phyloP scores from a whole-genome alignment of 2,888 invertebrate species.

The Colletes collaris region DNA sequence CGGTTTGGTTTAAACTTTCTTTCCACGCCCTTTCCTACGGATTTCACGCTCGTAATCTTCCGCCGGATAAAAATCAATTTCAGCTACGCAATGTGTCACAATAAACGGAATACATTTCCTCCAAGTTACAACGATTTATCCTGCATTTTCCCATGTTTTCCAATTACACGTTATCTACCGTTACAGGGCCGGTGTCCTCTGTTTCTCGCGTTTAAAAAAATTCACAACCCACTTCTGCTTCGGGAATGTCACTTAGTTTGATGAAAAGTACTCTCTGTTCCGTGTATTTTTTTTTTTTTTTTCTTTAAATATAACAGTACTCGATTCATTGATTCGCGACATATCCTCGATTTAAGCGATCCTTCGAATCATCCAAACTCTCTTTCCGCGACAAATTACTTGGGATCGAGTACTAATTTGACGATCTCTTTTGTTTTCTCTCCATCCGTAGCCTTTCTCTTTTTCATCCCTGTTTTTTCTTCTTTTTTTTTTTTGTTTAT shows the following conservation, averaged over 20 bases:
- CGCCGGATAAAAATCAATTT: neutral
- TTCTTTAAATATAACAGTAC: neutral
- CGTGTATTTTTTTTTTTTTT: neutral
- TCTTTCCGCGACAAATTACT: constrained; percentile 28
- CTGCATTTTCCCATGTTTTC: too few relatives aligned
- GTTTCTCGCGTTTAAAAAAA: constrained; percentile 1
- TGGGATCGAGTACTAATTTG: constrained; percentile 33
- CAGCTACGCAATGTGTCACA: too few relatives aligned
- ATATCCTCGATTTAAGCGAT: constrained; percentile 1
- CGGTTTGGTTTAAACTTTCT: constrained; percentile 29
- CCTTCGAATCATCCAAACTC: neutral
- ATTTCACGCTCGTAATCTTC: constrained; percentile 25
- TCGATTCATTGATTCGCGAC: constrained; percentile 7
- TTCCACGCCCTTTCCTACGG: neutral
- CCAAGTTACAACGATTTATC: too few relatives aligned
- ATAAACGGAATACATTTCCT: too few relatives aligned
- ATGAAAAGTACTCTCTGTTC: constrained; percentile 8
- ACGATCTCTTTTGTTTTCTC: constrained; percentile 15
- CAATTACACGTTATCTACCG: too few relatives aligned
- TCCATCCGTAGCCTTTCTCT: neutral
- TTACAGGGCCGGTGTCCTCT: neutral
- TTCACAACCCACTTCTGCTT: neutral
- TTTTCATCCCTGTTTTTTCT: too few relatives aligned
- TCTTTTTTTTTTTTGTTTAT: neutral
- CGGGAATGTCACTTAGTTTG: constrained; percentile 22